Base-by-base conservation (phyloP, 23 tunicate species). In the Styela plicata region DNA sequence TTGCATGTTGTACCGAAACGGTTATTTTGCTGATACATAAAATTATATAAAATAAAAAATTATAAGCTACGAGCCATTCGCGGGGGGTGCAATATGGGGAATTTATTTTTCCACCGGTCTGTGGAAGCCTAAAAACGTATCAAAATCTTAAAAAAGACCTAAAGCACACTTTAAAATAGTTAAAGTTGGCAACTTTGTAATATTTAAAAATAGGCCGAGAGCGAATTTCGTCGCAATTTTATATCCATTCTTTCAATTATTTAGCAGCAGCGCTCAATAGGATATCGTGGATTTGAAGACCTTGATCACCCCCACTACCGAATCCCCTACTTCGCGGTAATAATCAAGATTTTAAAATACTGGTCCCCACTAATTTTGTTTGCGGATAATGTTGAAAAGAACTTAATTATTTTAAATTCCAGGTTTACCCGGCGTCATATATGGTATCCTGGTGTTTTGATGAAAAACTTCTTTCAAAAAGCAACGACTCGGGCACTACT, bases 401-500 rank as follows among this genome's bases (percentile, higher is more conserved):
- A 44, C 57, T 7, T 44, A 44, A 44, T 44, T 44, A 5, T 44
- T 44, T 44, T 13, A 7, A 13, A 5, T 44, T 13, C 57, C 53
- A 73, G 78, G 32, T 73, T 0, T 34, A 73, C 78, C 26, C 78
- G 32, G 78, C 2, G 36, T 31, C 36, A 27, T 0, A 33, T 34
- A 23, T 73, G 52, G 78, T 31, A 1, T 29, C 78, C 52, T 17
- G 78, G 78, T 0, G 52, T 73, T 0, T 31, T 73, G 19, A 73
- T 73, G 78, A 13, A 73, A 19, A 73, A 73, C 16, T 73, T 25
- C n/a, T 32, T 73, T n/a, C 1, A 24, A 31, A 73, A 27, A 73
- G 78, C 31, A 31, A 73, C 78, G 22, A 34, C 53, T 18, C 70
- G 78, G 22, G 78, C 78, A 17, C 53, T 73, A 17, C 22, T 73